Evolutionary conservation across 2,888 invertebrate genomes (phyloP).

Genomic region (Conomelus anceps): DNA sequence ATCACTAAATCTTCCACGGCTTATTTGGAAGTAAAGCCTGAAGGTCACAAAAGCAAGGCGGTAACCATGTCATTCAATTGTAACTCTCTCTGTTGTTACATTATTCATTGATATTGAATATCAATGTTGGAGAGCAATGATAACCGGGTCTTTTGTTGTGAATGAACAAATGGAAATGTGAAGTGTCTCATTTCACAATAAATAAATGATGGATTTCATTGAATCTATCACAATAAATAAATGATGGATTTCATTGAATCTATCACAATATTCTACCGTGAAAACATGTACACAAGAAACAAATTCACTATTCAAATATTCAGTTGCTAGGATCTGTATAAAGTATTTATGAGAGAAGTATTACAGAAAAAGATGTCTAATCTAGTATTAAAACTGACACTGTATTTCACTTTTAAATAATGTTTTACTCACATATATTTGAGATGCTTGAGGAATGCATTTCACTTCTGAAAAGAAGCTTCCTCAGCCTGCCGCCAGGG

Average conservation of each 20-base stretch:
- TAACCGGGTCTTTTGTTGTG: background rate
- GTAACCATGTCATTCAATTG: background rate
- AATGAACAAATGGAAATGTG: background rate
- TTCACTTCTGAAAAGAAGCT: too few relatives aligned
- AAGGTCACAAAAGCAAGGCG: background rate
- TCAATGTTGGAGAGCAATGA: background rate
- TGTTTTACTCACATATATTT: too few relatives aligned
- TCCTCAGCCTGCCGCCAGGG: too few relatives aligned
- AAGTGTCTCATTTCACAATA: background rate
- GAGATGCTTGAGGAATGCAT: too few relatives aligned
- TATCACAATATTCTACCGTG: too few relatives aligned
- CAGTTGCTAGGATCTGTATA: too few relatives aligned
- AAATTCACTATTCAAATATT: too few relatives aligned
- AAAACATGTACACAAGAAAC: too few relatives aligned
- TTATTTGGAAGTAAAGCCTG: background rate
- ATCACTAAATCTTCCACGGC: background rate
- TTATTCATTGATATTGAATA: background rate
- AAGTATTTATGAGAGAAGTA: too few relatives aligned
- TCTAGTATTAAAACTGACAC: too few relatives aligned
- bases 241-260: background rate
- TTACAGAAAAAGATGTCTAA: too few relatives aligned
- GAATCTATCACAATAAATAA: background rate
- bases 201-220: background rate
- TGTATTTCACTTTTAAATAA: too few relatives aligned
- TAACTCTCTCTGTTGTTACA: background rate